Percentiles rank a stretch among this genome's conserved stretches.
Evolutionary conservation across 2,797 vertebrate species (phyloP).

Genomic region (Botia almorhae): DNA sequence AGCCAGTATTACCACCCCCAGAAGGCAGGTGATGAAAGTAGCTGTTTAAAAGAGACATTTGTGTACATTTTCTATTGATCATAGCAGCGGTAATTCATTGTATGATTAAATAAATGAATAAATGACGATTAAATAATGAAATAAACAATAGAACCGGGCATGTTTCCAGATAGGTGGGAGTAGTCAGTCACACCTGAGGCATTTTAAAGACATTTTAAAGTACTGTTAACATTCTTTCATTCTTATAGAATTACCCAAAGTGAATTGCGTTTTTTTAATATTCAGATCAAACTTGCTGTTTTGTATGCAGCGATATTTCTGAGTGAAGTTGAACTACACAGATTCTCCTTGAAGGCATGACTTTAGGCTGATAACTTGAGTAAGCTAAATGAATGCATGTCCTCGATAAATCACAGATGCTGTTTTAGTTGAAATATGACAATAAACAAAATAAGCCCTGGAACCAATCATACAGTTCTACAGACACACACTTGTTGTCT

Average conservation of each 20-base stretch:
- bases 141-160: neutral
- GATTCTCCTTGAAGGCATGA: neutral
- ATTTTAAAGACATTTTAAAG: neutral
- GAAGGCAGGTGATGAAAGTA: neutral
- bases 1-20: neutral
- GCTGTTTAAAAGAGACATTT: neutral
- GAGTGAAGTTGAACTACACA: neutral
- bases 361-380: neutral
- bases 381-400: conserved; percentile 16
- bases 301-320: neutral
- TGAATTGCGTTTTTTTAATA: neutral
- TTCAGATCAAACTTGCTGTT: neutral
- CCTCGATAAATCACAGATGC: neutral
- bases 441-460: conserved; percentile 10
- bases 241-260: neutral
- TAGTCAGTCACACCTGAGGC: neutral
- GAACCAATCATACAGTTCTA: conserved; percentile 10
- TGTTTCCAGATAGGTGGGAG: neutral
- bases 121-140: neutral
- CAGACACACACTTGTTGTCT: neutral
- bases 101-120: too few relatives aligned
- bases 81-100: neutral
- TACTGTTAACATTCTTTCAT: neutral
- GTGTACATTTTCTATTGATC: neutral
- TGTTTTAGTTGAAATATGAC: conserved; percentile 8